These are phyloP conservation scores for Spilosoma lubricipeda DNA, from an alignment of 2,888 invertebrate genomes.

Conservation along the genomic window DNA sequence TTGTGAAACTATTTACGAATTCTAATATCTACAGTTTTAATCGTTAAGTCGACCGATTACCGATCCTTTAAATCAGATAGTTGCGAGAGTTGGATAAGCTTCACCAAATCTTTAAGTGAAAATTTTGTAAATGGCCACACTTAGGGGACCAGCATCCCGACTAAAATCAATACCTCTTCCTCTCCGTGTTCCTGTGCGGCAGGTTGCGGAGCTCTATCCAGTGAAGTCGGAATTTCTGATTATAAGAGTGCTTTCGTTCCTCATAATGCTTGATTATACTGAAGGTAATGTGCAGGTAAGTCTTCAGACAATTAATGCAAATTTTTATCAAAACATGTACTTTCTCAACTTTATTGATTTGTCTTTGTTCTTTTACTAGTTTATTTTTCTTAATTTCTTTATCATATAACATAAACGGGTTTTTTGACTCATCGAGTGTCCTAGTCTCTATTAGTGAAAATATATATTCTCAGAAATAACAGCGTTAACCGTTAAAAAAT, in stretches of 20 bases:
- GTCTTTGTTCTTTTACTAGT: background rate
- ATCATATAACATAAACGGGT: background rate
- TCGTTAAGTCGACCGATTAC: background rate
- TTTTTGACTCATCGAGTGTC: background rate
- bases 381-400: background rate
- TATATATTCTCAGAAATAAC: background rate
- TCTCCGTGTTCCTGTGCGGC: background rate
- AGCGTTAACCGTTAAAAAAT: background rate
- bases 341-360: background rate
- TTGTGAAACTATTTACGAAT: background rate
- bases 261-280: background rate
- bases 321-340: background rate
- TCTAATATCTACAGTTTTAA: background rate
- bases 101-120: background rate
- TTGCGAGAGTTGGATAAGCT: background rate
- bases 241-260: background rate
- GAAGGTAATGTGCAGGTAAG: background rate
- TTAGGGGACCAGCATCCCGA: background rate
- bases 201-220: background rate
- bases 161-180: conserved; percentile 10
- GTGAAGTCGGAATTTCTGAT: background rate
- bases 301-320: background rate
- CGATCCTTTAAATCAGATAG: background rate
- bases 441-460: background rate
- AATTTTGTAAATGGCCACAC: conserved; percentile 12